Conservation (phyloP, 1,140 invertebrate genomes). For the Paraescarpia echinospica region DNA sequence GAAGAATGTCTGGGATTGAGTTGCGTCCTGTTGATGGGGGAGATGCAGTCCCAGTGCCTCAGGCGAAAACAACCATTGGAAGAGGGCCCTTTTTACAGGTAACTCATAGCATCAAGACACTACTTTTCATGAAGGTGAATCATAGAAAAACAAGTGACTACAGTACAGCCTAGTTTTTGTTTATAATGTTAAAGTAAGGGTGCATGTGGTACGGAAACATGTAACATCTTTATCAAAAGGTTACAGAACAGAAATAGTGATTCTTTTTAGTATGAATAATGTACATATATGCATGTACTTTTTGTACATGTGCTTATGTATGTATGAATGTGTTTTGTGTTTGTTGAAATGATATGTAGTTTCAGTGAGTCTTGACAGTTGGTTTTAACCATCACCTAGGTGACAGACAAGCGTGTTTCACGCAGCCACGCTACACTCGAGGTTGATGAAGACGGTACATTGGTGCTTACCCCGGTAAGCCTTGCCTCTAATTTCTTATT, state of each 20-base stretch:
- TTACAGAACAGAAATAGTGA: too few relatives aligned
- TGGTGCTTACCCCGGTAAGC: conserved; percentile 52
- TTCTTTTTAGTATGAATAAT: too few relatives aligned
- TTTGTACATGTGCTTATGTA: too few relatives aligned
- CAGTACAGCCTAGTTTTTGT: too few relatives aligned
- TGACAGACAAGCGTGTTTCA: conserved; percentile 53
- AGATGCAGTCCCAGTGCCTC: neutral
- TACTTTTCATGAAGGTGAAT: neutral
- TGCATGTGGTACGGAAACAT: too few relatives aligned
- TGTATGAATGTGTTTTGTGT: too few relatives aligned
- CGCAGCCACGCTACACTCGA: conserved; percentile 53
- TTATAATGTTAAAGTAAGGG: too few relatives aligned
- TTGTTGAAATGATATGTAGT: too few relatives aligned
- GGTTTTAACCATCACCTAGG: conserved; percentile 30
- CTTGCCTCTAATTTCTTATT: conserved; percentile 25
- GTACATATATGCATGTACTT: too few relatives aligned
- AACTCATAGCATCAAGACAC: neutral
- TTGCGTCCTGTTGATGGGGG: neutral
- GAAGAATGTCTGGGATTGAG: neutral
- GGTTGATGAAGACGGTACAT: conserved; percentile 41
- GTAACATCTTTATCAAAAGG: too few relatives aligned
- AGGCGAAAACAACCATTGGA: neutral
- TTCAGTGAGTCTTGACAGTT: too few relatives aligned
- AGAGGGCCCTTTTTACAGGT: conserved; percentile 9
- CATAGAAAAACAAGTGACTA: too few relatives aligned